Percentiles rank a stretch among this genome's conserved stretches.
These are phyloP conservation scores for Tautogolabrus adspersus DNA, from an alignment of 2,113 vertebrate genomes.

Conservation along the genomic window DNA sequence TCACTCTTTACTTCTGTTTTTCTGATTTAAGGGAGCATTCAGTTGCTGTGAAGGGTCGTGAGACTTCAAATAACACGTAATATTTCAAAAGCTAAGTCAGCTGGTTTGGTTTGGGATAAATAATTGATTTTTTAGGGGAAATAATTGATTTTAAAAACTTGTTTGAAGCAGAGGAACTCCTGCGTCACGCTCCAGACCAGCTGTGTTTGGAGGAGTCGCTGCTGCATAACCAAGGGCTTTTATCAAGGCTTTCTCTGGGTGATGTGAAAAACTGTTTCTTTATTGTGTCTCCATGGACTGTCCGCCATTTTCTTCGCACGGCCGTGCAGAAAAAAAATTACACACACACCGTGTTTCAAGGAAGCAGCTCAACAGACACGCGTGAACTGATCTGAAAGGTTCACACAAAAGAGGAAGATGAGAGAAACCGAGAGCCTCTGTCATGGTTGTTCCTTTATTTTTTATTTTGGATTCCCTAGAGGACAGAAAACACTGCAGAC, in stretches of 20 bases:
- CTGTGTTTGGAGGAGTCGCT: not conserved
- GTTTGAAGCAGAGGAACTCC: not conserved
- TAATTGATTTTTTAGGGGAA: not conserved
- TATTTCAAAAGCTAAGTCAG: no score
- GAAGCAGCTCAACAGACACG: not conserved
- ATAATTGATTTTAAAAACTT: not conserved
- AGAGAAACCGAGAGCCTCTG: not conserved
- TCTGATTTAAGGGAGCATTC: conserved; percentile 6
- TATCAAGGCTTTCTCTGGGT: conserved; percentile 22
- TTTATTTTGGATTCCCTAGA: not conserved
- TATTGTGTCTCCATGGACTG: not conserved
- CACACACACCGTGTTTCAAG: not conserved
- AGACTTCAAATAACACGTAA: not conserved
- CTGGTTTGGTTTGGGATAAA: not conserved
- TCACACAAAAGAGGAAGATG: conserved; percentile 1
- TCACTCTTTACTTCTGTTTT: conserved; percentile 28
- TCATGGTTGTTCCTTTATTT: not conserved
- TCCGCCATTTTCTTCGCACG: conserved; percentile 19
- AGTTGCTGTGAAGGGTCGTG: no score
- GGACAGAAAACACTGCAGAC: not conserved
- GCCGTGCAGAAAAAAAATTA: conserved; percentile 21
- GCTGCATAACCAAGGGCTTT: not conserved
- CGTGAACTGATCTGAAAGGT: conserved; percentile 9
- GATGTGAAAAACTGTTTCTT: conserved; percentile 3
- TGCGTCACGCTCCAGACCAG: not conserved